phyloP scores from a whole-genome alignment of 1,140 invertebrate genomes.

The Acromyrmex heyeri region DNA sequence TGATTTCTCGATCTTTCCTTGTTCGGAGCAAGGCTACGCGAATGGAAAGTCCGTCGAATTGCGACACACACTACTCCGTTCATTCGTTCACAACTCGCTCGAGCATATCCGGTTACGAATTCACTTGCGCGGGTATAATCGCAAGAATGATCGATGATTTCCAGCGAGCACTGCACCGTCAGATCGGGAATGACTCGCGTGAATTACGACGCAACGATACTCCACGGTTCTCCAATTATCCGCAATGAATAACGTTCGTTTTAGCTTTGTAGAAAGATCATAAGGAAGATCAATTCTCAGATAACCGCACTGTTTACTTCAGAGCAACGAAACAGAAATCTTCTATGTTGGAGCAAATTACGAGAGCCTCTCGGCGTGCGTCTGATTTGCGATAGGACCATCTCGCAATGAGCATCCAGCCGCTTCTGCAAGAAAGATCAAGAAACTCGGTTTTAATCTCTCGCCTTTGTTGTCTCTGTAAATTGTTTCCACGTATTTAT shows the following conservation, averaged over 20 bases:
- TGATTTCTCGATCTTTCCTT: constrained; percentile 9
- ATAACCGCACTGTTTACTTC: neutral
- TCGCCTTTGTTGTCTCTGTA: neutral
- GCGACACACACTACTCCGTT: constrained; percentile 14
- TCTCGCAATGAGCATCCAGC: neutral
- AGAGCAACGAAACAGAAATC: neutral
- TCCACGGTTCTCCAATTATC: constrained; percentile 2
- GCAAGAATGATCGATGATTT: constrained; percentile 17
- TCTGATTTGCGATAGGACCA: neutral
- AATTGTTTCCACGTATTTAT: neutral
- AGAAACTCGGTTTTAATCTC: neutral
- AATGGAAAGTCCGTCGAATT: constrained; percentile 34
- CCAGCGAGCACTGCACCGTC: neutral
- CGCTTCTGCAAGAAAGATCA: constrained; percentile 29
- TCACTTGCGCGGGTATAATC: neutral
- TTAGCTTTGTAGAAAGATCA: neutral
- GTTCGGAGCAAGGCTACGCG: constrained; percentile 9
- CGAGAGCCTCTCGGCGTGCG: neutral
- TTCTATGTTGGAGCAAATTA: neutral
- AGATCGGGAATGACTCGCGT: neutral
- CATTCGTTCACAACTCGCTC: neutral
- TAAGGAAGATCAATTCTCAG: neutral
- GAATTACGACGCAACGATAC: constrained; percentile 20
- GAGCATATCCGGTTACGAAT: constrained; percentile 9
- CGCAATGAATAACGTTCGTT: neutral